Base-by-base conservation (phyloP, 2,113 vertebrate genomes). In the Ptyas mucosa region DNA sequence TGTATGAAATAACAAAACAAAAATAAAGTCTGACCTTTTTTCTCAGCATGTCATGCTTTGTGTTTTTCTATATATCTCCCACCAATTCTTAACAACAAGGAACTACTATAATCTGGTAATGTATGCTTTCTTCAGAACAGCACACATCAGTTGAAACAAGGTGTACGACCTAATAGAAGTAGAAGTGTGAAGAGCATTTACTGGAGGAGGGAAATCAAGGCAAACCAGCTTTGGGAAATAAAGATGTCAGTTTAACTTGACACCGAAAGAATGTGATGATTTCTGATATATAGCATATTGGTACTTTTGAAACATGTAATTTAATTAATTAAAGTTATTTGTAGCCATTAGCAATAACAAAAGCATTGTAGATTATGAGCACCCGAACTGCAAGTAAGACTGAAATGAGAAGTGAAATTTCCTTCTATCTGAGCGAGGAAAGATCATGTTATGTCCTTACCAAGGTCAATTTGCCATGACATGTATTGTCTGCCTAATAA, bases 21-120 rank as follows among this genome's bases (percentile, higher is more conserved):
- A 29, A 91, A 54, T 93, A 91, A 93, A 89, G 49, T 87, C 58
- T 89, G 81, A 90, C 51, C 34, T 23, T 86, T 34, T 89, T 86
- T 75, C 53, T 21, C 61, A 87, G 20, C 51, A 23, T 86, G 8
- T 92, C 26, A 21, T 87, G 57, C 26, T 55, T 64, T 46, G 49
- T 26, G 34, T 86, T 46, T 58, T 94, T 89, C n/a, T 21, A 46
- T 86, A 89, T n/a, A 15, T 53, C 1, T 18, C 34, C 12, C 57
- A 21, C n/a, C 18, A 54, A 49, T 10, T 34, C 51, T 29, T 85
- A 57, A 57, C 46, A 81, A 75, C 15, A 24, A 34, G 49, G 10
- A 11, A 26, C 34, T 39, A 57, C 14, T 46, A 46, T 64, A 49
- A 7, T 58, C 26, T 87, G 54, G 26, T 81, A 49, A 53, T 88